Percentiles rank a stretch among this genome's conserved stretches.
phyloP scores from a whole-genome alignment of 2,888 invertebrate species.

The Carpatolechia fugitivella region DNA sequence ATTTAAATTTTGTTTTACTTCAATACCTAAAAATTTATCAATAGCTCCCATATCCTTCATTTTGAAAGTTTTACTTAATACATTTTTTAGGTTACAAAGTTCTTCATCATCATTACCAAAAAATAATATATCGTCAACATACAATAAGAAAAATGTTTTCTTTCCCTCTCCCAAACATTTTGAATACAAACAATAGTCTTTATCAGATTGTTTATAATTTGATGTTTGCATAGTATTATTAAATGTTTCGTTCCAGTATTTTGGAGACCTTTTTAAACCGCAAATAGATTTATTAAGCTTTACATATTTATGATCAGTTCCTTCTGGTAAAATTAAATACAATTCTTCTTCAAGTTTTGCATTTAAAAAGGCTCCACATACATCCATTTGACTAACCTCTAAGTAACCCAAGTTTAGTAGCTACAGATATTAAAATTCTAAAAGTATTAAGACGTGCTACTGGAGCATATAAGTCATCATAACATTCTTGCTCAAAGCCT shows the following conservation, averaged over 20 bases:
- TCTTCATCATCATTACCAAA: not conserved
- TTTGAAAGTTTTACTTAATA: not conserved
- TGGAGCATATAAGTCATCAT: conserved; percentile 20
- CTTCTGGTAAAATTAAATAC: not conserved
- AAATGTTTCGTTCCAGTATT: not conserved
- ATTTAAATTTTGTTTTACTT: not conserved
- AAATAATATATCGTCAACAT: not conserved
- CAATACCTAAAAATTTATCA: not conserved
- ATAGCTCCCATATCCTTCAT: conserved; percentile 1
- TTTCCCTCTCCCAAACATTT: not conserved
- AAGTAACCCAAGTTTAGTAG: conserved; percentile 20
- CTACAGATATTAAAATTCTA: conserved; percentile 22
- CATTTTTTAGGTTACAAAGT: not conserved
- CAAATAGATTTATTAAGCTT: not conserved
- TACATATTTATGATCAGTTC: not conserved
- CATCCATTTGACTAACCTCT: not conserved
- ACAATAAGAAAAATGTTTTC: not conserved
- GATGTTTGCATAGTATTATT: not conserved
- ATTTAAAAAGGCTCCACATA: not conserved
- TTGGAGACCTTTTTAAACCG: not conserved
- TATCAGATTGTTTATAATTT: not conserved
- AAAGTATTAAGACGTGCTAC: conserved; percentile 23
- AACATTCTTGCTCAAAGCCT: not conserved
- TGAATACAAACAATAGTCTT: not conserved
- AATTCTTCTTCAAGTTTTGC: not conserved